Conservation (phyloP, 2,797 vertebrate species). For the Paramormyrops hopkinsi region DNA sequence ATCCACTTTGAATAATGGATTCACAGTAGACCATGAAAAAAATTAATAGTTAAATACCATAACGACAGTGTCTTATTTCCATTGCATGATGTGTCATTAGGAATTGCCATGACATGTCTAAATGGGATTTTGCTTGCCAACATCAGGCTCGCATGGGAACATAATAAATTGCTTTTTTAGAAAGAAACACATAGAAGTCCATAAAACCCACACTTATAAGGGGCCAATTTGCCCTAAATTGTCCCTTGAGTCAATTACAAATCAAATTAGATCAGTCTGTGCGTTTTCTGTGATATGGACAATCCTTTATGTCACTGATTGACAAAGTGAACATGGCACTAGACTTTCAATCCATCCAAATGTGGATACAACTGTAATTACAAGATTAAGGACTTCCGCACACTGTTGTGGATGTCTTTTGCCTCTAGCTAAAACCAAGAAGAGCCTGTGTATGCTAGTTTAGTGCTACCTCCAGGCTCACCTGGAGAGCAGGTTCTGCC, state of each 20-base stretch:
- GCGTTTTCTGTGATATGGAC: not conserved
- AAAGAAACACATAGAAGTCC: slow-evolving; percentile 13
- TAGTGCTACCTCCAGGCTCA: not conserved
- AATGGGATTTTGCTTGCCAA: not conserved
- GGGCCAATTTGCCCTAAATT: not conserved
- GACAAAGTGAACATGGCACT: not conserved
- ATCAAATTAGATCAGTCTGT: not conserved
- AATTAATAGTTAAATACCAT: not conserved
- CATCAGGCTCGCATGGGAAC: not conserved
- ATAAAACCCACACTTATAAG: slow-evolving; percentile 8
- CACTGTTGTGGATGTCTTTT: not conserved
- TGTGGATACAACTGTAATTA: not conserved
- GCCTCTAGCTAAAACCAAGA: not conserved
- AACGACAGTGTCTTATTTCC: not conserved
- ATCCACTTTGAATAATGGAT: not conserved
- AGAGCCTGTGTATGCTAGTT: not conserved
- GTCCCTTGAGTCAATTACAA: not conserved
- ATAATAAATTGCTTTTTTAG: not conserved
- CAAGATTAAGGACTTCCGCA: not conserved
- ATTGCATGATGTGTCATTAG: not conserved
- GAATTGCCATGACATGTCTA: not conserved
- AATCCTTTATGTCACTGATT: not conserved
- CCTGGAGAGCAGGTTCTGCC: not conserved
- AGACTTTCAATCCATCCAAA: not conserved
- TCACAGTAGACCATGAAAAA: not conserved